A percentile compares a stretch with the other conserved stretches of the same genome.
Evolutionary conservation across 2,113 vertebrate species (phyloP).

Genomic region (Rhegmatorhina hoffmannsi): DNA sequence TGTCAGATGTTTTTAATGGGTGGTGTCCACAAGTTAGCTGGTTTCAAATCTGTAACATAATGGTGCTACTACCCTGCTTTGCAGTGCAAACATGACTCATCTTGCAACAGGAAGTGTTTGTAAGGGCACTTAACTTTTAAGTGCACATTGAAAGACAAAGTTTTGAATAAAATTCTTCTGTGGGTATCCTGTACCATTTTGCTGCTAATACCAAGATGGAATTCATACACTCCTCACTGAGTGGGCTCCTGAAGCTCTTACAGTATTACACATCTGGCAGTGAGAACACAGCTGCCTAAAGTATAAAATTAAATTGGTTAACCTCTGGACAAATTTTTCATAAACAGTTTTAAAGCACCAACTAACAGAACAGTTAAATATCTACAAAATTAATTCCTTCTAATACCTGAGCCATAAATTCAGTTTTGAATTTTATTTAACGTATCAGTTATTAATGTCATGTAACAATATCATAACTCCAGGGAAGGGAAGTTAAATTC

Average conservation of each 20-base stretch:
- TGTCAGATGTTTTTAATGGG: not conserved
- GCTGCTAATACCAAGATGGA: not conserved
- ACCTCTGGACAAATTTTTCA: not conserved
- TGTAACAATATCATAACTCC: not conserved
- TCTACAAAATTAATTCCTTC: not conserved
- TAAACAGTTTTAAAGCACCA: not conserved
- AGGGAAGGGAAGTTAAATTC: not conserved
- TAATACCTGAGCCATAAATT: not conserved
- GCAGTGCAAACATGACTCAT: not conserved
- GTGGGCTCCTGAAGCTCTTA: not conserved
- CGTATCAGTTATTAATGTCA: not conserved
- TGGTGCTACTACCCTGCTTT: not conserved
- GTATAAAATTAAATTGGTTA: not conserved
- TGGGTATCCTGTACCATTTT: not conserved
- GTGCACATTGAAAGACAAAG: not conserved
- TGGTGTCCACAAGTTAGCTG: not conserved
- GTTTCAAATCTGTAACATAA: not conserved
- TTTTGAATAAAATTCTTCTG: not conserved
- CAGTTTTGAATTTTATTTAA: not conserved
- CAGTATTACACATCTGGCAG: not conserved
- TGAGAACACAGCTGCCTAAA: not conserved
- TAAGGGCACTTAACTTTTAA: not conserved
- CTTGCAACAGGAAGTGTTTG: not conserved
- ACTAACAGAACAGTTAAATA: not conserved
- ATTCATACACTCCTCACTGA: not conserved